A percentile compares a stretch with the other conserved stretches of the same genome.
These are phyloP conservation scores for Galbula dea DNA, from an alignment of 2,113 vertebrate species.

Conservation along the genomic window DNA sequence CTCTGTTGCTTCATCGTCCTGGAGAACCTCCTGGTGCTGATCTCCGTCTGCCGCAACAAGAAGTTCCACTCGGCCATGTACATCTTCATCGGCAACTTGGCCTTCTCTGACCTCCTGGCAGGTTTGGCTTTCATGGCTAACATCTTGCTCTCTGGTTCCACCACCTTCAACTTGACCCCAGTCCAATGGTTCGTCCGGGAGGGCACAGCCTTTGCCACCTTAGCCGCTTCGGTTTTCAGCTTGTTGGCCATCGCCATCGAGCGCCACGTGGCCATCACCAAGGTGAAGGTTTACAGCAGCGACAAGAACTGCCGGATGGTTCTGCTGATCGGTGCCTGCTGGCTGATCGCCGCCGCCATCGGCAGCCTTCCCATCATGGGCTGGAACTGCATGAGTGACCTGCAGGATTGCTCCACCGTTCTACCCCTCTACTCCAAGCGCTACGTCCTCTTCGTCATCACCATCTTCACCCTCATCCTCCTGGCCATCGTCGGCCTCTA, in stretches of 20 bases:
- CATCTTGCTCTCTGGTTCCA: slow-evolving; percentile 82
- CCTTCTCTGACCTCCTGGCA: slow-evolving; percentile 89
- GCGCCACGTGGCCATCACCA: slow-evolving; percentile 89
- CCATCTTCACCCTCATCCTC: slow-evolving; percentile 88
- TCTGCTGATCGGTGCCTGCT: slow-evolving; percentile 91
- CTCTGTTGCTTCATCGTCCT: slow-evolving; percentile 89
- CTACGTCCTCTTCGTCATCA: slow-evolving; percentile 89
- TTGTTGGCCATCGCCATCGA: slow-evolving; percentile 94
- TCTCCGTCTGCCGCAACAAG: slow-evolving; percentile 88
- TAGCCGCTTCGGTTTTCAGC: slow-evolving; percentile 93
- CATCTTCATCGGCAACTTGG: slow-evolving; percentile 94
- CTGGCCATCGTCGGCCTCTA: slow-evolving; percentile 89
- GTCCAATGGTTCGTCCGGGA: slow-evolving; percentile 94
- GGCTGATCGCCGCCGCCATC: slow-evolving; percentile 86
- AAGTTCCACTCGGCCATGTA: slow-evolving; percentile 97
- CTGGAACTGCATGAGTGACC: slow-evolving; percentile 90
- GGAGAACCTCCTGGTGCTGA: slow-evolving; percentile 91
- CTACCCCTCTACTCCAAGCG: slow-evolving; percentile 91
- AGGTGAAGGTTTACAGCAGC: slow-evolving; percentile 88
- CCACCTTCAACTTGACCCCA: slow-evolving; percentile 80
- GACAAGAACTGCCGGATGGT: slow-evolving; percentile 90
- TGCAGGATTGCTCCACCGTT: slow-evolving; percentile 84
- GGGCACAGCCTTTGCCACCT: slow-evolving; percentile 89
- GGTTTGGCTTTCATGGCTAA: slow-evolving; percentile 91
- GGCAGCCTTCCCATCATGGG: slow-evolving; percentile 91